Evolutionary conservation across 1,140 invertebrate species (phyloP), one percentile per base, ranked within the genome.

Genomic region (Drosophila watanabei): DNA sequence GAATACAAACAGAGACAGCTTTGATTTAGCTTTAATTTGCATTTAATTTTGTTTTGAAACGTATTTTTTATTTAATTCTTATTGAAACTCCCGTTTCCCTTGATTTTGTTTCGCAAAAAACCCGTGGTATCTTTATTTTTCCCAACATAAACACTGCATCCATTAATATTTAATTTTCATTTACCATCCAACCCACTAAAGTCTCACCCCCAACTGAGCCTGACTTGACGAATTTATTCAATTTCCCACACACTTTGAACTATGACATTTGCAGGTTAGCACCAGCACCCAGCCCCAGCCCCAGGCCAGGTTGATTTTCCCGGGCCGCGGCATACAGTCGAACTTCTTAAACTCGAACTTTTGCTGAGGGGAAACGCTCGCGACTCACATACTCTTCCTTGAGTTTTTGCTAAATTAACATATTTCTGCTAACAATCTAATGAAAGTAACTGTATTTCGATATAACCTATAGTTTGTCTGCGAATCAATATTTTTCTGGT

Each of bases 211-310:
- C 7, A 18, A 65, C 37, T 1, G 14, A 66, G 11, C 13, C 66
- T 35, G 48, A 54, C 48, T 54, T 33, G 20, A 2, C 14, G 20
- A 60, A 60, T 60, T 73, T 59, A 73, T 72, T 72, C 54, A 72
- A 60, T 61, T 61, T 75, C 71, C 71, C 69, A 75, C 71, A 58
- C 69, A 75, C 68, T 75, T 52, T 75, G 69, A 75, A 73, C 71
- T 61, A 73, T 75, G 71, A 73, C 69, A 75, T 75, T 73, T 75
- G 69, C 46, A 20, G 35, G 30, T 30, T 49, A 11, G 41, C 62
- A 35, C 32, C 56, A 48, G 45, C 45, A 20, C 28, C 45, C 65
- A 32, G 30, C n/a, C n/a, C n/a, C n/a, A n/a, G 6, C 7, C 49
- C 28, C 49, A 30, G 30, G 32, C 66, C 60, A 45, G 48, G 37